These are phyloP conservation scores for Solea senegalensis DNA, from an alignment of 2,113 vertebrate genomes.

Conservation along the genomic window DNA sequence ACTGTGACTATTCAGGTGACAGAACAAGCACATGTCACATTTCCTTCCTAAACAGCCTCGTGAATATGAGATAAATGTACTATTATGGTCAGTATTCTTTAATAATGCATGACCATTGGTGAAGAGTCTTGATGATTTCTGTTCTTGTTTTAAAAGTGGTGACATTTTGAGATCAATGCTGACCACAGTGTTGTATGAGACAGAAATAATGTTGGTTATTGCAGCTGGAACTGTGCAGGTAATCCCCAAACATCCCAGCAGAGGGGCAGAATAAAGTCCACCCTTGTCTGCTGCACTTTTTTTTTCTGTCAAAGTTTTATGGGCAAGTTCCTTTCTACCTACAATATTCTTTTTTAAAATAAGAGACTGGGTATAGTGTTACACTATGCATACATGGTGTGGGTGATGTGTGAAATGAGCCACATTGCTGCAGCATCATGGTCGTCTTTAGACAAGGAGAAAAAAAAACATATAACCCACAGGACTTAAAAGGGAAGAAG, in stretches of 20 bases:
- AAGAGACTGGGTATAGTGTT: not conserved
- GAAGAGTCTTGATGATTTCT: no score
- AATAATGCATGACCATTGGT: no score
- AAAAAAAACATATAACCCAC: not conserved
- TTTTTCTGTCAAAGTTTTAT: no score
- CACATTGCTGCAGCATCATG: slow-evolving; percentile 55
- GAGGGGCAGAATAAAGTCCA: slow-evolving; percentile 13
- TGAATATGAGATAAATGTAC: no score
- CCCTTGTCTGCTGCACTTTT: not conserved
- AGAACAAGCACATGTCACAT: not conserved
- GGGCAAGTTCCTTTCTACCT: no score
- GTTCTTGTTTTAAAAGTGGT: no score
- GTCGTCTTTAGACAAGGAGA: slow-evolving; percentile 29
- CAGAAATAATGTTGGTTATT: not conserved
- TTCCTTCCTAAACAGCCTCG: not conserved
- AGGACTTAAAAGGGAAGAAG: slow-evolving; percentile 70
- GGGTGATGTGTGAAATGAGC: slow-evolving; percentile 35
- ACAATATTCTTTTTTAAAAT: no score
- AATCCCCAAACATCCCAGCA: slow-evolving; percentile 9
- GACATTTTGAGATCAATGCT: slow-evolving; percentile 2
- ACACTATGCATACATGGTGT: slow-evolving; percentile 18
- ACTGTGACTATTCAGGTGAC: not conserved
- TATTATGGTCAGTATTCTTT: no score
- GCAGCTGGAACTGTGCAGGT: not conserved
- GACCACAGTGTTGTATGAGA: not conserved